These are phyloP conservation scores for Deroptyus accipitrinus DNA, from an alignment of 2,113 vertebrate genomes.

Conservation along the genomic window DNA sequence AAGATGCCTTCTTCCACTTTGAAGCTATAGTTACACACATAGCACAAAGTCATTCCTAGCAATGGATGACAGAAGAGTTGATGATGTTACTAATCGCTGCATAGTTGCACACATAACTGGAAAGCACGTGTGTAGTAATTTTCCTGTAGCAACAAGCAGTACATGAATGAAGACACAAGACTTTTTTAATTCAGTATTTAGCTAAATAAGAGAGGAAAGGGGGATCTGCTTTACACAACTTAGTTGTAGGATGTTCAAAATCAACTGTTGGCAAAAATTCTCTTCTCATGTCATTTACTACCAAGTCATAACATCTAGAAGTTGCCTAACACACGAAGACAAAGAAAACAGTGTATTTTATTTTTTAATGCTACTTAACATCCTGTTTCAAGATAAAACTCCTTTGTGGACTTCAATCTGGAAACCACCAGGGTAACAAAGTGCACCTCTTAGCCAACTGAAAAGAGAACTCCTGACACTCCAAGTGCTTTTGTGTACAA, in stretches of 20 bases:
- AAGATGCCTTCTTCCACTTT: neutral
- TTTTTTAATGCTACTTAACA: neutral
- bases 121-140: neutral
- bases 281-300: neutral
- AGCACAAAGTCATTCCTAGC: neutral
- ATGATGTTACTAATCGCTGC: neutral
- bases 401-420: neutral
- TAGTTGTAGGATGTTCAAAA: neutral
- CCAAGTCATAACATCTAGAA: neutral
- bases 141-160: neutral
- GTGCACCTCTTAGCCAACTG: neutral
- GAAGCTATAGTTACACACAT: neutral
- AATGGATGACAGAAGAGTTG: neutral
- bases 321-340: neutral
- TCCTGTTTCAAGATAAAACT: neutral
- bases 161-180: accelerated
- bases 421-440: neutral
- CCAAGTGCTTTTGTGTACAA: neutral
- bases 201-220: neutral
- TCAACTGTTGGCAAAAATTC: neutral
- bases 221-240: neutral
- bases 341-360: neutral
- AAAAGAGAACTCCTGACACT: neutral
- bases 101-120: neutral
- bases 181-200: neutral